phyloP scores from a whole-genome alignment of 2,888 invertebrate genomes.

The Leistus spinibarbis region DNA sequence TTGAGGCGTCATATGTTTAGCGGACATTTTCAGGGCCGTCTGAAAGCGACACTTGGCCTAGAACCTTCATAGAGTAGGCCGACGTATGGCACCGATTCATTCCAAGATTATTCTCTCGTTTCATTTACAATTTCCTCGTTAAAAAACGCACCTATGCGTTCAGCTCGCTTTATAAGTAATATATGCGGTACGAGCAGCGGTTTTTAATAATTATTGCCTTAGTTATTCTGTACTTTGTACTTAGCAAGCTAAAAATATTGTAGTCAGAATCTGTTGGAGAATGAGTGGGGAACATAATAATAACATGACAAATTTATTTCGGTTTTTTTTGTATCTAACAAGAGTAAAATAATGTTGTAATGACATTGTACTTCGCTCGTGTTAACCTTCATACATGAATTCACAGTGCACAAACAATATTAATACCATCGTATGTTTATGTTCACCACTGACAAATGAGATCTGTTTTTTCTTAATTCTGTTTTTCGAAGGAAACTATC shows the following conservation, averaged over 20 bases:
- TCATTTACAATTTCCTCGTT: too few relatives aligned
- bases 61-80: not conserved
- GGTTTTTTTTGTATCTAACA: not conserved
- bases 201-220: too few relatives aligned
- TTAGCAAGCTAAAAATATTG: not conserved
- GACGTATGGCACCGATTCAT: not conserved
- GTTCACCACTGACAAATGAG: not conserved
- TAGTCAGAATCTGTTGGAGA: not conserved
- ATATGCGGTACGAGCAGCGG: too few relatives aligned
- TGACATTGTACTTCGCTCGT: not conserved
- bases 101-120: too few relatives aligned
- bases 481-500: not conserved
- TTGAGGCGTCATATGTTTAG: not conserved
- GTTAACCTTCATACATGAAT: not conserved
- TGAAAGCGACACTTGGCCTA: slow-evolving; percentile 7
- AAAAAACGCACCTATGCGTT: too few relatives aligned
- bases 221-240: too few relatives aligned
- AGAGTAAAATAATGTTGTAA: not conserved
- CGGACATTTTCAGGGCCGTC: not conserved
- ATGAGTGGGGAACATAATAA: not conserved
- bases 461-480: not conserved
- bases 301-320: not conserved
- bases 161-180: too few relatives aligned
- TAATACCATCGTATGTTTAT: not conserved
- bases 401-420: not conserved